phyloP scores from a whole-genome alignment of 2,113 vertebrate species.

The Ancistrus triradiatus region DNA sequence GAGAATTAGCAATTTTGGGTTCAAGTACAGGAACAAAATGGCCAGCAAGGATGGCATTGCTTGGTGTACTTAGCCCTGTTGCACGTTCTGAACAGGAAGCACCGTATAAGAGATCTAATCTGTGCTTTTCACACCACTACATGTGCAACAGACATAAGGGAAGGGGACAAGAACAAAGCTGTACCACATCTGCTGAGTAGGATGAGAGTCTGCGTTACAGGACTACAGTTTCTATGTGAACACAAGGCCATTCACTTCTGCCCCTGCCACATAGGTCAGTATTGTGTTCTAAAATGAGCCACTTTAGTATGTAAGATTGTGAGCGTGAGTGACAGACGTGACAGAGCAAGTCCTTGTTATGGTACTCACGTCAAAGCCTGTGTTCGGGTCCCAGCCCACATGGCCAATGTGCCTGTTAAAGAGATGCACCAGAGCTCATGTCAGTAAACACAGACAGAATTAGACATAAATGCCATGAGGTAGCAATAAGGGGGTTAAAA shows the following conservation, averaged over 20 bases:
- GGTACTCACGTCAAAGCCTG: conserved; percentile 97
- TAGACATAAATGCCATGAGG: too few relatives aligned
- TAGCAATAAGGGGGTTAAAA: too few relatives aligned
- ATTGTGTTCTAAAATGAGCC: conserved; percentile 52
- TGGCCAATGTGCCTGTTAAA: conserved; percentile 91
- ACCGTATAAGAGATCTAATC: too few relatives aligned
- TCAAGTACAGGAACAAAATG: too few relatives aligned
- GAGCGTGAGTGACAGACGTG: conserved; percentile 11
- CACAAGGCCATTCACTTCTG: conserved; percentile 59
- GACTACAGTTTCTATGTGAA: conserved; percentile 42
- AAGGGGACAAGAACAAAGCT: not conserved
- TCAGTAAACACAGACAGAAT: too few relatives aligned
- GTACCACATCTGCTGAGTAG: conserved; percentile 5
- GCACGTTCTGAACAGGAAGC: too few relatives aligned
- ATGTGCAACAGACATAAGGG: not conserved
- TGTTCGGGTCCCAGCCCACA: conserved; percentile 99
- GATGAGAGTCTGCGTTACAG: conserved; percentile 21
- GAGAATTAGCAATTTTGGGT: too few relatives aligned
- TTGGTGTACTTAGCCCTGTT: too few relatives aligned
- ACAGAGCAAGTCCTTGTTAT: conserved; percentile 40
- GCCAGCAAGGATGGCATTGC: too few relatives aligned
- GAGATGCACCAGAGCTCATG: not conserved
- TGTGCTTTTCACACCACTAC: not conserved
- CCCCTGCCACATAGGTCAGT: conserved; percentile 56
- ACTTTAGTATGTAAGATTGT: conserved; percentile 27